Evolutionary conservation across 2,888 invertebrate genomes (phyloP).

Genomic region (Poecilobothrus nobilitatus): DNA sequence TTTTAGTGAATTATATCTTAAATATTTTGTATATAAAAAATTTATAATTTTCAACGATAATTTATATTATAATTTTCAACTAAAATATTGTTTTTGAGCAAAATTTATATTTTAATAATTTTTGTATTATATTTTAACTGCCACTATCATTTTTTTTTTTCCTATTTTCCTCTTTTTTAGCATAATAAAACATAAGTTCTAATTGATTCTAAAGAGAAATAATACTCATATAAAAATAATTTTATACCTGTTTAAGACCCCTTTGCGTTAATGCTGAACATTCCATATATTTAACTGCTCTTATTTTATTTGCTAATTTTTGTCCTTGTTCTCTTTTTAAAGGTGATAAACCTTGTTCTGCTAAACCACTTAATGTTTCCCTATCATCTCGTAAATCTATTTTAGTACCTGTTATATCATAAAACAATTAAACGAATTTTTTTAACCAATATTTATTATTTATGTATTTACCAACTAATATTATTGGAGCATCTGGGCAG

Average conservation of each 20-base stretch:
- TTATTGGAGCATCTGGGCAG: slow-evolving; percentile 98
- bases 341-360: slow-evolving; percentile 90
- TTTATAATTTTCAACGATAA: not conserved
- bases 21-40: no score
- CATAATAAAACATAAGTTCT: no score
- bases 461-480: slow-evolving; percentile 79
- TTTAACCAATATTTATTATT: not conserved
- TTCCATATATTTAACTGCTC: slow-evolving; percentile 98
- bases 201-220: no score
- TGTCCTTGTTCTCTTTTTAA: slow-evolving; percentile 97
- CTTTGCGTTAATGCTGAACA: slow-evolving; percentile 98
- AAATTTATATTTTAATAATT: no score
- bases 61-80: slow-evolving; percentile 9
- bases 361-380: slow-evolving; percentile 82
- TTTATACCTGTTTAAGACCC: slow-evolving; percentile 78
- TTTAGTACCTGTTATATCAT: slow-evolving; percentile 73
- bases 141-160: no score
- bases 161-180: no score
- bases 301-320: slow-evolving; percentile 95
- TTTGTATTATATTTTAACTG: no score
- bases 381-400: slow-evolving; percentile 97
- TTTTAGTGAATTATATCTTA: not conserved
- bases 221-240: no score
- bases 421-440: not conserved
- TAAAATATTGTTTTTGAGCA: no score